Percentiles rank a stretch among this genome's conserved stretches.
Evolutionary conservation across 1,140 invertebrate species (phyloP).

Genomic region (Phortica variegata): DNA sequence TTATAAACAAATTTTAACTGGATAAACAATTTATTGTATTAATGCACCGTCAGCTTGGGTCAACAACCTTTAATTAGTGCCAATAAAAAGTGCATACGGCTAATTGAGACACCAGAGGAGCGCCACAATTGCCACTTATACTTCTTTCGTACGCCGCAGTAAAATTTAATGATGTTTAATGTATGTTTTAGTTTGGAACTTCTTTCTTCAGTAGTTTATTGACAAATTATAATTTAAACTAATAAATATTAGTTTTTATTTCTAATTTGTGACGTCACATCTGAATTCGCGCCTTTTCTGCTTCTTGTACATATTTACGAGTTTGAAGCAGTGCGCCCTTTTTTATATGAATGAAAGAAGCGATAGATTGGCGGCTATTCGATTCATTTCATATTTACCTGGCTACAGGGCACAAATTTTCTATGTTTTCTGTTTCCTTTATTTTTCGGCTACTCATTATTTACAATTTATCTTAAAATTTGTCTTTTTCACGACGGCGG

Average conservation of each 20-base stretch:
- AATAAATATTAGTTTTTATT: constrained; percentile 23
- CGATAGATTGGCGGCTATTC: neutral
- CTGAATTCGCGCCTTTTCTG: constrained; percentile 21
- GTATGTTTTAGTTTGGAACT: neutral
- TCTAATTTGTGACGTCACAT: constrained; percentile 33
- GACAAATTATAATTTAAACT: no score
- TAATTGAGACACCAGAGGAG: no score
- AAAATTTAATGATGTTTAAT: neutral
- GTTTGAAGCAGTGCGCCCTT: constrained; percentile 1
- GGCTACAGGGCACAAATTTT: constrained; percentile 48
- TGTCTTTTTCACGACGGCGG: no score
- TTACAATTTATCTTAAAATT: constrained; percentile 14
- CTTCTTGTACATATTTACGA: no score
- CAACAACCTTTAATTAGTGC: constrained; percentile 32
- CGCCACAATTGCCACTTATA: no score
- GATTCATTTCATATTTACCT: constrained; percentile 29
- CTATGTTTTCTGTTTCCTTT: constrained; percentile 43
- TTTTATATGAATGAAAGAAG: neutral
- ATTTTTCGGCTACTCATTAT: constrained; percentile 45
- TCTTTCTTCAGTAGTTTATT: neutral
- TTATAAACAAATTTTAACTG: neutral
- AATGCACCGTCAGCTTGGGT: constrained; percentile 34
- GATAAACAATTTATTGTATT: constrained; percentile 19
- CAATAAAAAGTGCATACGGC: constrained; percentile 22
- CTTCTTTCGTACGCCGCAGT: no score